A percentile compares a stretch with the other conserved stretches of the same genome.
Evolutionary conservation across 1,140 invertebrate genomes (phyloP).

Genomic region (Euglossa dilemma): DNA sequence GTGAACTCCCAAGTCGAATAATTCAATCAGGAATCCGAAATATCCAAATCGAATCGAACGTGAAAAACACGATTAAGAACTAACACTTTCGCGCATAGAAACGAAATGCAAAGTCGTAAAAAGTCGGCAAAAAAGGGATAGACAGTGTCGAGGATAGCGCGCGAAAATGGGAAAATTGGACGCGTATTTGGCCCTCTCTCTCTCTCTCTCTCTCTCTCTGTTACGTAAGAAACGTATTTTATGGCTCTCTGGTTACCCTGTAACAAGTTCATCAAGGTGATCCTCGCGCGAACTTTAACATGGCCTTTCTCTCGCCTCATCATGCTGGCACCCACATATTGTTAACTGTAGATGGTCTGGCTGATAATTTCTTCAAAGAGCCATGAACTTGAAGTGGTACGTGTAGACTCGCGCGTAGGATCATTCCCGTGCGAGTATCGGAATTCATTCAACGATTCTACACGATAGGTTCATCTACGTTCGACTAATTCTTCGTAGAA

Average conservation of each 20-base stretch:
- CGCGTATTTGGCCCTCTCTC: neutral
- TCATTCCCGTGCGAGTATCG: constrained; percentile 9
- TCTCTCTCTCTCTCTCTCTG: too few species aligned
- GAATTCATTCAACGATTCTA: constrained; percentile 1
- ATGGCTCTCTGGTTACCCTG: constrained; percentile 1
- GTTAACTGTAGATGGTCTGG: constrained; percentile 52
- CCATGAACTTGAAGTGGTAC: constrained; percentile 58
- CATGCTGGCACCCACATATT: constrained; percentile 65
- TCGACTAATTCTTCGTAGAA: neutral
- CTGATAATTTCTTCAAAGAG: constrained; percentile 40
- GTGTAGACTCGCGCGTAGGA: constrained; percentile 15
- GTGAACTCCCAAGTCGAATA: too few species aligned
- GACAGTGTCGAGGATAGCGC: neutral
- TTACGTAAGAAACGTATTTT: constrained; percentile 14
- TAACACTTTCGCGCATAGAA: too few species aligned
- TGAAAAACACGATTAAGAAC: neutral
- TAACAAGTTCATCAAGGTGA: constrained; percentile 45
- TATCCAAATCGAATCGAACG: neutral
- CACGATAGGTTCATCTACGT: too few species aligned
- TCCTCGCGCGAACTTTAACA: constrained; percentile 43
- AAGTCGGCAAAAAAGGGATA: neutral
- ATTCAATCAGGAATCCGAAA: too few species aligned
- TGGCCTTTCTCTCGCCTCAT: constrained; percentile 42
- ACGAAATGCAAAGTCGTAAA: neutral
- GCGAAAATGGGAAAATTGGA: constrained; percentile 15